Evolutionary conservation across 1,140 invertebrate species (phyloP).

Genomic region (Prorops nasuta): DNA sequence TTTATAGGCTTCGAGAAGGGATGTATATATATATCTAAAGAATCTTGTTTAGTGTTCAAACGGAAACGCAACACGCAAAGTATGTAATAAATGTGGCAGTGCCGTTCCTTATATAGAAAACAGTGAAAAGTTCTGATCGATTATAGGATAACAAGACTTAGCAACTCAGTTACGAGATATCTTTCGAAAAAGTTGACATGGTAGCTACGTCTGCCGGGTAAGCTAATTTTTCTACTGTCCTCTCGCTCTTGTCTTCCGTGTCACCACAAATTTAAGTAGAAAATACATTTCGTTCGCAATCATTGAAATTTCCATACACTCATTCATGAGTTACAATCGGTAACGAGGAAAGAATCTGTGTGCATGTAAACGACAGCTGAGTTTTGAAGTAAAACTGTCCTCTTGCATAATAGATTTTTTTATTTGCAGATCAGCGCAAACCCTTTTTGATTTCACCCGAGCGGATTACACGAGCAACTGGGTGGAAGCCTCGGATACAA

Average conservation of each 20-base stretch:
- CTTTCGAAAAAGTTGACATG: background rate
- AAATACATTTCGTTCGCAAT: too few species aligned
- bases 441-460: slow-evolving; percentile 40
- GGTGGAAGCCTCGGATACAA: slow-evolving; percentile 64
- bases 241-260: too few species aligned
- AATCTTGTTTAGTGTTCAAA: slow-evolving; percentile 4
- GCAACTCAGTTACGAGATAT: background rate
- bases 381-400: too few species aligned
- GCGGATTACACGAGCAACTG: slow-evolving; percentile 44
- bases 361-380: too few species aligned
- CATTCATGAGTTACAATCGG: background rate
- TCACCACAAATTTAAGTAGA: background rate
- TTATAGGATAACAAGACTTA: background rate
- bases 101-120: background rate
- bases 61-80: background rate
- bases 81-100: too few species aligned
- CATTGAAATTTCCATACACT: too few species aligned
- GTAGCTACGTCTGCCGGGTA: background rate
- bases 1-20: too few species aligned
- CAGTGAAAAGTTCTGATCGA: background rate
- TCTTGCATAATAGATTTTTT: too few species aligned
- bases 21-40: too few species aligned
- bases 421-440: slow-evolving; percentile 24
- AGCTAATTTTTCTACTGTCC: background rate
- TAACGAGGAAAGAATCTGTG: too few species aligned